Percentiles rank a stretch among this genome's conserved stretches.
Evolutionary conservation across 2,113 vertebrate species (phyloP).

Genomic region (Bucco capensis): DNA sequence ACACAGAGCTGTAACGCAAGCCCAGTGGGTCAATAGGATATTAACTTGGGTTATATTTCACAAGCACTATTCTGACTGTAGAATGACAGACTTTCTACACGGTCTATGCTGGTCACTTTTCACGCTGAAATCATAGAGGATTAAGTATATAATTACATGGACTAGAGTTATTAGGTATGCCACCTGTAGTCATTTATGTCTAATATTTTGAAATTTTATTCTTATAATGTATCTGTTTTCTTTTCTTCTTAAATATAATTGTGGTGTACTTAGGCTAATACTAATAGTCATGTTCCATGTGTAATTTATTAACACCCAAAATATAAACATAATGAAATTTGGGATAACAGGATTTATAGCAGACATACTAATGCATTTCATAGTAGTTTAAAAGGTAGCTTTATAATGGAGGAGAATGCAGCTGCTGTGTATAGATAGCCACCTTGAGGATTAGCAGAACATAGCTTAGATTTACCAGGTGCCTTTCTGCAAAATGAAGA

Average conservation of each 20-base stretch:
- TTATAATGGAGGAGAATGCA: background rate
- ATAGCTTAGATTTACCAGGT: background rate
- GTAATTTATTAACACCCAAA: background rate
- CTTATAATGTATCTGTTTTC: background rate
- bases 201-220: background rate
- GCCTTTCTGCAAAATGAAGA: background rate
- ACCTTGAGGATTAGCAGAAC: conserved; percentile 27
- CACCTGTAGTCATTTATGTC: background rate
- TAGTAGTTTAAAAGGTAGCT: background rate
- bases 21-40: background rate
- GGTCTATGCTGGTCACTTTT: background rate
- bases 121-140: background rate
- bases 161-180: background rate
- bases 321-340: background rate
- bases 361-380: background rate
- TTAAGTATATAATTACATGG: background rate
- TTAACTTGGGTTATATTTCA: background rate
- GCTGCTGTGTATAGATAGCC: conserved; percentile 28
- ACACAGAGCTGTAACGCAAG: background rate
- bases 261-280: background rate
- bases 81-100: background rate
- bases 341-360: background rate
- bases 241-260: background rate
- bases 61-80: background rate
- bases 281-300: fast-evolving